Base-by-base conservation (phyloP, 2,888 invertebrate genomes). In the Alsophila aescularia region DNA sequence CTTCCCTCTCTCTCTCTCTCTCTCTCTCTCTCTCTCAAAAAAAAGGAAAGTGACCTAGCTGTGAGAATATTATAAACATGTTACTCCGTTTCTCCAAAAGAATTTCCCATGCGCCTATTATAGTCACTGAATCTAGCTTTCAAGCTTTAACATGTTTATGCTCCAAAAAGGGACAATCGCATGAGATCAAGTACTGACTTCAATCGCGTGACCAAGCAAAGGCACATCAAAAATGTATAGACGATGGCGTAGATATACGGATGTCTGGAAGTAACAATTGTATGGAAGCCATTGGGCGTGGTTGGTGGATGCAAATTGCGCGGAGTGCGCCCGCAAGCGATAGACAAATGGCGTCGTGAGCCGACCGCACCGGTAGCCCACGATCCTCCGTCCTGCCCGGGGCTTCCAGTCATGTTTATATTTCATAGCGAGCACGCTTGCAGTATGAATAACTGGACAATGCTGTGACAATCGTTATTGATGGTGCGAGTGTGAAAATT, bases 291-390 rank as follows among this genome's bases (percentile, higher is more conserved):
- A 73, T 72, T 77, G 76, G 89, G 90, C 86, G 90, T 84, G 87
- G 85, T 72, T 65, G 61, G 65, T 64, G 71, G 85, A 87, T 89
- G 88, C 86, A 89, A 90, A 89, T 89, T 87, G 87, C 83, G 75
- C 70, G 74, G 72, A 70, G 72, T 64, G 73, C 44, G 53, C 77
- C 87, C 83, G 58, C 67, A 60, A 85, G 89, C 84, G 69, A 66
- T 82, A 83, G 87, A 86, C 87, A 84, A 86, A 86, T 87, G 81
- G 85, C 79, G 73, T 86, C 90, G 88, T 89, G 90, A 76, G 76
- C 59, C 81, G 87, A 83, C 87, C 89, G 77, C 87, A 85, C 88
- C 90, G 80, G 90, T 89, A 90, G 89, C 88, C 72, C 87, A 86
- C 87, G 87, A 79, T 71, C 74, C 64, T 42, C 47, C 43, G 39